Evolutionary conservation across 2,113 vertebrate species (phyloP), one percentile per base, ranked within the genome.

Genomic region (Bufo gargarizans): DNA sequence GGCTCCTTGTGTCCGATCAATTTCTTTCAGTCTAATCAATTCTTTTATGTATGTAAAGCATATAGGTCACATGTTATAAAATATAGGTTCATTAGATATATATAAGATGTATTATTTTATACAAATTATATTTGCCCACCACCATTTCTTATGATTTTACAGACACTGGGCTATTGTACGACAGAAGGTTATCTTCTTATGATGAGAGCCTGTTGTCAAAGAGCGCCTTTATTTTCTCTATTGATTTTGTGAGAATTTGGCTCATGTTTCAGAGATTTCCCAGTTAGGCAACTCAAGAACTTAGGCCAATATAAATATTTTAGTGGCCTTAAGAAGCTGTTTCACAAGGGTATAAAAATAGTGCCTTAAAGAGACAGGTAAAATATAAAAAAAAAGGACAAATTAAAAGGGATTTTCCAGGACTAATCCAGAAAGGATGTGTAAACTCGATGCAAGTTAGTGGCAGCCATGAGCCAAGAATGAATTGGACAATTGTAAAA

Each of bases 231-330:
- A 67, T 50, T 67, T 83, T 49, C 45, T 67, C 56, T 8, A 53
- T 53, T 47, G 81, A 50, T 19, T 83, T 7, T 65, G 43, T 45
- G 45, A 45, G 58, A 81, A 83, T 14, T 61, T 59, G 78, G 81
- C 61, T 53, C 20, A 49, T 50, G 11, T 53, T 50, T 4, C 13
- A 17, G 6, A 83, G 81, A 63, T 49, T 83, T 83, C 61, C 61
- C 12, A 14, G 11, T 67, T 67, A 53, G 81, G 59, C 81, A 83
- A 67, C 50, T 20, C 45, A 67, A 50, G 45, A 69, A 22, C 4
- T 49, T n/a, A n/a, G 13, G 61, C 81, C 81, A 67, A 67, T 22
- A 67, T 67, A 83, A 83, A 67, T 67, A 67, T 50, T 67, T 67
- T 0, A 49, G 1, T 80, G 77, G 10, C 11, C 61, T 22, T 22